These are phyloP conservation scores for Heliconius aoede DNA, from an alignment of 2,888 invertebrate species.

Conservation along the genomic window DNA sequence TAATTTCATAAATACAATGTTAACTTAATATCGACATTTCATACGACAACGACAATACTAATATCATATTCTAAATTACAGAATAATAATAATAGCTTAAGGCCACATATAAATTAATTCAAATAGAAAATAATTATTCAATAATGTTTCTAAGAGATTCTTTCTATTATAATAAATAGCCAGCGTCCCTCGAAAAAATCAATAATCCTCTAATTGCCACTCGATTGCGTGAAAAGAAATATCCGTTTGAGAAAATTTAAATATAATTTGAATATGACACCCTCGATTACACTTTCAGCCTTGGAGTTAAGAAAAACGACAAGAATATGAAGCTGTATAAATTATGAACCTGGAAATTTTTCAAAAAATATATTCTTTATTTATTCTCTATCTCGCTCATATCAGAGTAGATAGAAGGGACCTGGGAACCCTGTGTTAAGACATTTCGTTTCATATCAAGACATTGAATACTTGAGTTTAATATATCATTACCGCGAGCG, in stretches of 20 bases:
- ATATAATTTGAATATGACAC: slow-evolving; percentile 12
- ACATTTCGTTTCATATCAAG: too few relatives aligned
- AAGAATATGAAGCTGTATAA: neutral
- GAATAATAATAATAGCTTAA: neutral
- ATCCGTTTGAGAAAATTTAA: slow-evolving; percentile 14
- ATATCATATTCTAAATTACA: neutral
- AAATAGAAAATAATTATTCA: neutral
- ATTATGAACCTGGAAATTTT: neutral
- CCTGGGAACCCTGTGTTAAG: too few relatives aligned
- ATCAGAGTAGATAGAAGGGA: too few relatives aligned
- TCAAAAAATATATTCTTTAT: too few relatives aligned
- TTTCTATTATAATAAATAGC: neutral
- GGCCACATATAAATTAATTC: neutral
- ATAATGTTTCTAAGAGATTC: neutral
- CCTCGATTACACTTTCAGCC: neutral
- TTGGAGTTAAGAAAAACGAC: neutral
- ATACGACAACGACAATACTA: neutral
- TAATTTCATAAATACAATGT: neutral
- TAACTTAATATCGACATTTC: neutral
- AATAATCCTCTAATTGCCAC: slow-evolving; percentile 1
- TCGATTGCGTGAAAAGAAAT: slow-evolving; percentile 15
- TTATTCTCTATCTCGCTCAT: too few relatives aligned
- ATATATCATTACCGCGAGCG: too few relatives aligned
- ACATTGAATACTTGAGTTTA: too few relatives aligned
- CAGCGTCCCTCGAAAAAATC: neutral